A percentile compares a stretch with the other conserved stretches of the same genome.
phyloP scores from a whole-genome alignment of 2,888 invertebrate species.

The Pseudococcus longispinus region DNA sequence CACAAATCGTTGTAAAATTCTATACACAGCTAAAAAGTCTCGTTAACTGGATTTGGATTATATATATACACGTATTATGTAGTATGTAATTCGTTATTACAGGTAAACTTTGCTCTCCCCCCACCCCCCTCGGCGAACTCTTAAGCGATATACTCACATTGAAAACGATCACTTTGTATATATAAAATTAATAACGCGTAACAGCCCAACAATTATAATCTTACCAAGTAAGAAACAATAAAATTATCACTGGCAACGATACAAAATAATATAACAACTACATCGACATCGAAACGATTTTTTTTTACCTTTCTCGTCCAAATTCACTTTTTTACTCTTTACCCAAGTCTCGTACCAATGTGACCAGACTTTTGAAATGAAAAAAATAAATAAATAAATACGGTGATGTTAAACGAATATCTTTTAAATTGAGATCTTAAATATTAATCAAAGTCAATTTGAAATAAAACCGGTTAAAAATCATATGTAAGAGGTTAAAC shows the following conservation, averaged over 20 bases:
- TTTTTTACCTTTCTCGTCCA: not conserved
- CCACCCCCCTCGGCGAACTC: not conserved
- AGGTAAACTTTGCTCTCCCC: not conserved
- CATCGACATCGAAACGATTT: not conserved
- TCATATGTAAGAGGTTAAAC: not conserved
- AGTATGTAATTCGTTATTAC: too few species aligned
- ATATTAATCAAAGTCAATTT: not conserved
- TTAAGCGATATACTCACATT: not conserved
- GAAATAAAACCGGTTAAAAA: not conserved
- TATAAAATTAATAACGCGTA: not conserved
- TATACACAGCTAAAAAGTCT: conserved; percentile 33
- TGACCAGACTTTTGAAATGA: not conserved
- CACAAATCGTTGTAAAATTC: conserved; percentile 12
- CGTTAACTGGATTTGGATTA: not conserved
- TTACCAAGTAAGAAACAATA: conserved; percentile 7
- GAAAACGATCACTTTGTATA: conserved; percentile 22
- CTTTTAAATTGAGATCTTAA: not conserved
- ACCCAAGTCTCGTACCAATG: not conserved
- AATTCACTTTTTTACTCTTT: not conserved
- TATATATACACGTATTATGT: not conserved
- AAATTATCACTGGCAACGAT: conserved; percentile 17
- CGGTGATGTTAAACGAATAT: not conserved
- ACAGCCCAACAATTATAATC: conserved; percentile 26
- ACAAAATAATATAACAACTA: not conserved
- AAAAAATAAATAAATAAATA: too few species aligned